Base-by-base conservation (phyloP, 2,888 invertebrate genomes). In the Alentia gelatinosa region DNA sequence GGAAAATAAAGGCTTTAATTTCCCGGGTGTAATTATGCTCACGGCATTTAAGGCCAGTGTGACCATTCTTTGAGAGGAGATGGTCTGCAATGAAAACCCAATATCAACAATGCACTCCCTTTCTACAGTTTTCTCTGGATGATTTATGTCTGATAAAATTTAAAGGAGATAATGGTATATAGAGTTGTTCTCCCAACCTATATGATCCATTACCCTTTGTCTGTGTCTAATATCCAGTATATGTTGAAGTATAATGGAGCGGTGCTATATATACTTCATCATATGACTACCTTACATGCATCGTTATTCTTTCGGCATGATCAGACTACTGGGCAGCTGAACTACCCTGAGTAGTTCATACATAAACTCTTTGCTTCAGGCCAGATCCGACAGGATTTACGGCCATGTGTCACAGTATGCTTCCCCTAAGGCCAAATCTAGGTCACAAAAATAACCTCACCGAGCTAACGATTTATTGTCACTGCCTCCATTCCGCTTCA, bases 1-100 rank as follows among this genome's bases (percentile, higher is more conserved):
- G 79, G 35, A 37, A 79, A 79, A 79, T 35, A 79, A 79, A 79
- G 79, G 39, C 79, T 19, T 79, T 79, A 79, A 79, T 79, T 79
- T 79, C 79, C 79, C 79, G 37, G 79, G 79, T 37, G 79, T 79
- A n/a, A 79, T 79, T 79, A 79, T 12, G 79, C 79, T 37, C 37
- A 79, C 79, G 26, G 39, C 19, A 39, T 39, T 79, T 15, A 35
- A 19, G 79, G 79, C 35, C 79, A 15, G n/a, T n/a, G n/a, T n/a
- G n/a, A n/a, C n/a, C n/a, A n/a, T n/a, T n/a, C n/a, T n/a, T n/a
- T n/a, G n/a, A n/a, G n/a, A n/a, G n/a, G n/a, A n/a, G n/a, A n/a
- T n/a, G n/a, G n/a, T n/a, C n/a, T n/a, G n/a, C n/a, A n/a, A n/a
- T n/a, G n/a, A n/a, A n/a, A n/a, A n/a, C n/a, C n/a, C n/a, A n/a